A percentile compares a stretch with the other conserved stretches of the same genome.
These are phyloP conservation scores for Sminthurides bifidus DNA, from an alignment of 1,140 invertebrate species.

Conservation along the genomic window DNA sequence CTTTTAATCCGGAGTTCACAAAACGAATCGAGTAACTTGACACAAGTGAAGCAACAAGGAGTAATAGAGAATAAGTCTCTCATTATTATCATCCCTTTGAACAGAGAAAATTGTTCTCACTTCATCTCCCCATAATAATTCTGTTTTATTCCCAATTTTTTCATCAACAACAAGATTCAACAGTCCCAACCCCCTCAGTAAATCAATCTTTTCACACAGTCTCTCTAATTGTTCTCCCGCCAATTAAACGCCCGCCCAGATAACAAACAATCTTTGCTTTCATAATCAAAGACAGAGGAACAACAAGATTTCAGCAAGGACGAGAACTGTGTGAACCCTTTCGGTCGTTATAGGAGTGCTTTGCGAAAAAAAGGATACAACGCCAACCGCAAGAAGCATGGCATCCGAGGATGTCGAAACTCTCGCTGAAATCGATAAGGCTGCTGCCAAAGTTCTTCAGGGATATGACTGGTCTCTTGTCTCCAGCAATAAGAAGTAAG, in stretches of 20 bases:
- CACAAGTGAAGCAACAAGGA: not conserved
- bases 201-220: not conserved
- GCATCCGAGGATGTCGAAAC: constrained; percentile 20
- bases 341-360: not conserved
- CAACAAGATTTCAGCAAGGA: not conserved
- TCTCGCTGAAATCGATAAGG: constrained; percentile 31
- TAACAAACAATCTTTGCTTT: not conserved
- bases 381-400: constrained; percentile 2
- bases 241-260: not conserved
- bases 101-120: too few species aligned
- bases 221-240: not conserved
- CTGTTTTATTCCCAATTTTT: too few species aligned
- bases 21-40: not conserved
- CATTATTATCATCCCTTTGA: too few species aligned
- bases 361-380: not conserved
- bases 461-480: constrained; percentile 31
- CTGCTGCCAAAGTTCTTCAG: constrained; percentile 31
- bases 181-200: too few species aligned
- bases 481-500: constrained; percentile 31
- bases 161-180: too few species aligned
- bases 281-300: not conserved
- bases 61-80: not conserved
- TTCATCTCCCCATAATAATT: too few species aligned
- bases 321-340: too few species aligned
- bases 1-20: not conserved